A percentile compares a stretch with the other conserved stretches of the same genome.
Conservation (phyloP, 2,888 invertebrate species). For the Cryptosula pallasiana region DNA sequence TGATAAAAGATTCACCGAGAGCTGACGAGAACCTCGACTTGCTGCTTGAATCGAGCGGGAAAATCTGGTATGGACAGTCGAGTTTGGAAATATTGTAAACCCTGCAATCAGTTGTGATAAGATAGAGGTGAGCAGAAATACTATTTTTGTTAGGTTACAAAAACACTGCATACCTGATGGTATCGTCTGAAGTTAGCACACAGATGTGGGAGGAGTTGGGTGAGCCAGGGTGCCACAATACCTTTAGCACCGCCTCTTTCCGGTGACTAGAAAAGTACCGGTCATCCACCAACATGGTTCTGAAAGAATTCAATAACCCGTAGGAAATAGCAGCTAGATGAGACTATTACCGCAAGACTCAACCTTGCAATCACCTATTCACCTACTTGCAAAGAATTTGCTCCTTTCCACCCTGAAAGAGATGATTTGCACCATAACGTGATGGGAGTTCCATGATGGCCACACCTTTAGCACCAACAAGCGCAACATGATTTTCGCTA, state of each 20-base stretch:
- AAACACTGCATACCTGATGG: conserved; percentile 78
- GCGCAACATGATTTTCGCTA: conserved; percentile 64
- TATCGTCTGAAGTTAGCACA: conserved; percentile 78
- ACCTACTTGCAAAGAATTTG: conserved; percentile 68
- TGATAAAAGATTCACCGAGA: conserved; percentile 79
- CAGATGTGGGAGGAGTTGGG: conserved; percentile 69
- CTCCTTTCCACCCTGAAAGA: conserved; percentile 65
- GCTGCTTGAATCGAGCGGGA: conserved; percentile 25
- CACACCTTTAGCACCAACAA: conserved; percentile 68
- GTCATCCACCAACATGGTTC: conserved; percentile 70
- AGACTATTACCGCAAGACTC: neutral
- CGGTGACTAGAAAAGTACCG: conserved; percentile 64
- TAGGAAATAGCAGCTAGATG: conserved; percentile 26
- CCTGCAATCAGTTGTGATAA: no score
- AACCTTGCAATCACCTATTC: neutral
- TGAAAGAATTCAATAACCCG: no score
- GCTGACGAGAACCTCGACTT: conserved; percentile 55
- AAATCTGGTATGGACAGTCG: conserved; percentile 38
- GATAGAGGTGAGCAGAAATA: no score
- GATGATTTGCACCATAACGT: conserved; percentile 64
- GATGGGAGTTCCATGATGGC: conserved; percentile 68
- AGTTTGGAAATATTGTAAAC: conserved; percentile 47
- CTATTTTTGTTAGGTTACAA: no score
- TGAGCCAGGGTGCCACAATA: conserved; percentile 82
- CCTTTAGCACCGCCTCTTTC: conserved; percentile 56